A percentile compares a stretch with the other conserved stretches of the same genome.
Conservation (phyloP, 2,797 vertebrate species). For the Calcarius lapponicus region DNA sequence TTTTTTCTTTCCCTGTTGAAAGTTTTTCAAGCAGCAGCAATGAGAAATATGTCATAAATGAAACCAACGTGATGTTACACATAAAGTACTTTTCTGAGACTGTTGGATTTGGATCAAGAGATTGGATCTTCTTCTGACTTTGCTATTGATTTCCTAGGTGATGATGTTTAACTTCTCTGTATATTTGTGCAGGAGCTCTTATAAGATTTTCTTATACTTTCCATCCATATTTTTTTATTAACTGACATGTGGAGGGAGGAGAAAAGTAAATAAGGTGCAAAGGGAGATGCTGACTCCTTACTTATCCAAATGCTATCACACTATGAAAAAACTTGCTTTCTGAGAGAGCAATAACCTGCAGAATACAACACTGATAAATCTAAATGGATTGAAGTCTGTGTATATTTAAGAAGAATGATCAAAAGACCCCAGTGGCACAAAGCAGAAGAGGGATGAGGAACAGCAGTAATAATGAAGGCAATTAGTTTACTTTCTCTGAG, state of each 20-base stretch:
- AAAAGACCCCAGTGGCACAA: conserved; percentile 44
- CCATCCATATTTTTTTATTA: conserved; percentile 32
- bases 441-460: conserved; percentile 24
- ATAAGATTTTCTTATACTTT: conserved; percentile 10
- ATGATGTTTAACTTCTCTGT: neutral
- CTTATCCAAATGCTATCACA: neutral
- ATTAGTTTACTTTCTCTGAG: conserved; percentile 51
- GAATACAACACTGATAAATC: neutral
- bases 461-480: conserved; percentile 51
- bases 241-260: neutral
- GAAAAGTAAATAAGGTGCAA: conserved; percentile 1
- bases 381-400: neutral
- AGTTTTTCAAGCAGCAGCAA: conserved; percentile 9
- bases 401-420: conserved; percentile 50
- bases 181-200: neutral
- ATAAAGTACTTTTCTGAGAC: neutral
- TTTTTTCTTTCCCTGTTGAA: neutral
- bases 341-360: conserved; percentile 6
- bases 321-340: neutral
- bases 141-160: neutral
- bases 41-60: neutral
- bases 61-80: neutral
- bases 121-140: neutral
- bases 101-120: conserved; percentile 5
- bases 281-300: neutral